Evolutionary conservation across 2,797 vertebrate genomes (phyloP).

Genomic region (Glossophaga mutica): DNA sequence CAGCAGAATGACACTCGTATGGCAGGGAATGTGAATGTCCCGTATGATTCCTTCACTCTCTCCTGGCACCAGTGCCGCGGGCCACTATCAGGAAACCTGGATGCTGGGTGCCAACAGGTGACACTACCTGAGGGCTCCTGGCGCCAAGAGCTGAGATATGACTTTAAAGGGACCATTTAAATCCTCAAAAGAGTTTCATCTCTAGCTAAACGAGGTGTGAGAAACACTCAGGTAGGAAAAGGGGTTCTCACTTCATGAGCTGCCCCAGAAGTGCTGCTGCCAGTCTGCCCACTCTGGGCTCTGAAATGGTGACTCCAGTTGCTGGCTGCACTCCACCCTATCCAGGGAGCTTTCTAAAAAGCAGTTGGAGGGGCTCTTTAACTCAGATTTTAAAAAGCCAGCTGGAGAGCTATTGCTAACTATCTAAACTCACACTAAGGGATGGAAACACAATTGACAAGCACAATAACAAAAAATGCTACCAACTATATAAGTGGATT

Average conservation of each 20-base stretch:
- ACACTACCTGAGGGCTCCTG: constrained; percentile 9
- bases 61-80: neutral
- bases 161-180: constrained; percentile 40
- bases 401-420: neutral
- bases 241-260: no score
- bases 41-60: neutral
- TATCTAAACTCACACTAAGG: neutral
- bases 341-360: neutral
- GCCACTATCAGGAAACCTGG: constrained; percentile 3
- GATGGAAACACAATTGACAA: neutral
- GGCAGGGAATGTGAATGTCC: neutral
- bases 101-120: neutral
- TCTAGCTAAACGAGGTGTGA: neutral
- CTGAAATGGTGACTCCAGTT: neutral
- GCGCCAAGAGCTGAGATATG: neutral
- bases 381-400: neutral
- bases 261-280: neutral
- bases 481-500: neutral
- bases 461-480: neutral
- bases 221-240: neutral
- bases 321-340: neutral
- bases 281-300: neutral
- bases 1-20: neutral
- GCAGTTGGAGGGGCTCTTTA: neutral
- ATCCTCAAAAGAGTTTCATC: constrained; percentile 16